Evolutionary conservation across 2,888 invertebrate genomes (phyloP).

Genomic region (Caenorhabditis afra): DNA sequence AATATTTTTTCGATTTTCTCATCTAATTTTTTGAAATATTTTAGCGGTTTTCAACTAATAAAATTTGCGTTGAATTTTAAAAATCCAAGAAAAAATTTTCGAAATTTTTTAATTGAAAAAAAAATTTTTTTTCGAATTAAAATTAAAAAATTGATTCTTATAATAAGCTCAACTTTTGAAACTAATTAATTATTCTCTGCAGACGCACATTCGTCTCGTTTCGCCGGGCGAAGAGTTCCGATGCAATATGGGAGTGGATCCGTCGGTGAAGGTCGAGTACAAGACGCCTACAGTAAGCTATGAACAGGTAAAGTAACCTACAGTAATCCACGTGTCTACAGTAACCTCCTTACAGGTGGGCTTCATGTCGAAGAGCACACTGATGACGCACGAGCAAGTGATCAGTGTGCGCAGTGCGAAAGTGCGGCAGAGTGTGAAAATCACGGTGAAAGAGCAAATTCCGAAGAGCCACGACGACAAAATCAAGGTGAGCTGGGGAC

Average conservation of each 20-base stretch:
- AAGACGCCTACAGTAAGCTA: constrained; percentile 79
- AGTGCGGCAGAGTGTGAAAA: constrained; percentile 73
- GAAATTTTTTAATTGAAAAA: background rate
- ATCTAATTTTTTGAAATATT: too few species aligned
- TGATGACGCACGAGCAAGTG: constrained; percentile 78
- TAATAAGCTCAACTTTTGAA: too few species aligned
- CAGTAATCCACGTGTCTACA: background rate
- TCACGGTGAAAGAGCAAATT: constrained; percentile 81
- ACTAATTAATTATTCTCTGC: too few species aligned
- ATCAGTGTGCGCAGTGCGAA: constrained; percentile 81
- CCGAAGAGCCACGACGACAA: constrained; percentile 81
- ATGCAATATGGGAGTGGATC: constrained; percentile 82
- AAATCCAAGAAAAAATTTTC: background rate
- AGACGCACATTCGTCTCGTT: constrained; percentile 80
- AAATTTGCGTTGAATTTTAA: background rate
- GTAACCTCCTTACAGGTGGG: constrained; percentile 77
- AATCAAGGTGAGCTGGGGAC: constrained; percentile 80
- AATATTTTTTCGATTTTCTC: too few species aligned
- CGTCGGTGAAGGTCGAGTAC: constrained; percentile 81
- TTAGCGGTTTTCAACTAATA: too few species aligned
- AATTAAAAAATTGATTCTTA: too few species aligned
- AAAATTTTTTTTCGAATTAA: too few species aligned
- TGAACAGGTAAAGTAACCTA: constrained; percentile 70
- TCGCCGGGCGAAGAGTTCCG: constrained; percentile 81
- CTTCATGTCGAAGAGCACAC: constrained; percentile 79